Base-by-base conservation (phyloP, 2,888 invertebrate genomes). In the Nomada ruficornis region DNA sequence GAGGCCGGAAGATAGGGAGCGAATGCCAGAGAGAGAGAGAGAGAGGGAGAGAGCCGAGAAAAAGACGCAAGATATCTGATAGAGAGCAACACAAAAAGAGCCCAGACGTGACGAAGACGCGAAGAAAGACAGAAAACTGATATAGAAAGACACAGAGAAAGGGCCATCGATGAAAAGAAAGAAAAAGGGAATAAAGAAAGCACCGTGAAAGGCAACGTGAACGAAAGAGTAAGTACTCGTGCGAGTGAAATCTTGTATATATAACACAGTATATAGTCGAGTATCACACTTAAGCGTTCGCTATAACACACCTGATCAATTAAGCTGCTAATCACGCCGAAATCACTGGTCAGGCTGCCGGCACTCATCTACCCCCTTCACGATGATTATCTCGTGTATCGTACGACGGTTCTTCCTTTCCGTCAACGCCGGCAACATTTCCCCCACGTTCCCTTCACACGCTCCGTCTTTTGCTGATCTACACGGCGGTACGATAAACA, bases 251-350 rank as follows among this genome's bases (percentile, higher is more conserved):
- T 11, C 9, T 36, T 23, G n/a, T 18, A 18, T 55, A 18, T 15
- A 15, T 20, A 0, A 29, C 23, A 23, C 15, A 20, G 42, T 50
- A 36, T 55, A 20, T 13, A 47, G 23, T 2, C 18, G 69, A 52
- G 42, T 50, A 50, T 75, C 78, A 65, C 57, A 74, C 68, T 83
- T 54, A 60, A 79, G 52, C 69, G 63, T 50, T 77, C 65, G 77
- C 79, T 80, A 88, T 89, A 89, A 85, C 86, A 84, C 87, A 91
- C 89, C 88, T 89, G 90, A 90, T 89, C 91, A 91, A 89, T 89
- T 90, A 91, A 84, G 86, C 84, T 87, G 87, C 62, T 82, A 78
- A 87, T 86, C 71, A 77, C 76, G 82, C 62, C 80, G 74, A 70
- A 76, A 84, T 81, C 81, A 82, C 75, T 80, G 79, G 81, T 54